Evolutionary conservation across 2,888 invertebrate species (phyloP), one percentile per base, ranked within the genome.

Genomic region (Xanthia togata): DNA sequence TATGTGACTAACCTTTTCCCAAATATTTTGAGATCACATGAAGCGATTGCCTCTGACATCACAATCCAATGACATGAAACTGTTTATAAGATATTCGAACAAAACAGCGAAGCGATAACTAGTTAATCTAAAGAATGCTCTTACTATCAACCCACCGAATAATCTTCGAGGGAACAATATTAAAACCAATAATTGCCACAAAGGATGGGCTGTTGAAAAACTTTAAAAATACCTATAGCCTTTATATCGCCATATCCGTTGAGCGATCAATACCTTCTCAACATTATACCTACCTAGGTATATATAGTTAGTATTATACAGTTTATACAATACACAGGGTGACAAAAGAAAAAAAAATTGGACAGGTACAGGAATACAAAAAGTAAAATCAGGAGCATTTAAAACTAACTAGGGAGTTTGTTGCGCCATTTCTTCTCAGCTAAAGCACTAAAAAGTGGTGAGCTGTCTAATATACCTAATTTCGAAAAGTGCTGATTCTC

Each of bases 171-270:
- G 26, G 35, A 50, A 50, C 60, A 67, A 74, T 77, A 77, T 72
- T 68, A 57, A 72, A 73, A 65, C 64, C 75, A 65, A 73, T 70
- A 57, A 78, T 76, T 73, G 64, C 38, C 55, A 31, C n/a, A 60
- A 74, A 70, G 67, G 78, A 91, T 90, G 83, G 80, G 74, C 89
- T 91, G 91, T 92, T 92, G 91, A 92, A 90, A 90, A 87, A 89
- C 87, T 91, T 93, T 92, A 91, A 92, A 92, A 90, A 90, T 84
- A 87, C 76, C 86, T 89, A 91, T 3, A 57, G 53, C n/a, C 23
- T 14, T 2, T 57, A 57, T 92, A 91, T 89, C 82, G 68, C 62
- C 14, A 69, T 76, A 89, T 89, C 78, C 87, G 87, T 85, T 68
- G 82, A 85, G 73, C 87, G 74, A 64, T 68, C 76, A 75, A 67